Base-by-base conservation (phyloP, 2,113 vertebrate species). In the Tychaedon coryphoeus region DNA sequence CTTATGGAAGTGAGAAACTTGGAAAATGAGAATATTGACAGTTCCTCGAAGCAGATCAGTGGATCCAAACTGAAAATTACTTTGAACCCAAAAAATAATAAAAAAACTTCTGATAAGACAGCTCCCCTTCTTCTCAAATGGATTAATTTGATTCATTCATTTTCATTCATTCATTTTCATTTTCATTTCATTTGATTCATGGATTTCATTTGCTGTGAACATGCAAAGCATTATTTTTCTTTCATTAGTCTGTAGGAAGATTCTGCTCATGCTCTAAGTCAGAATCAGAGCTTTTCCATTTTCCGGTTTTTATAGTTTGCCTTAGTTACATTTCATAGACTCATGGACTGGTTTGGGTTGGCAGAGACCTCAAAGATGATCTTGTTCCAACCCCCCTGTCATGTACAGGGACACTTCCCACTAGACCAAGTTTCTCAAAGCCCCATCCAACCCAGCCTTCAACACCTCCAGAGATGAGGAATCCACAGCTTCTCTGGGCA, bases 301-400 rank as follows among this genome's bases (percentile, higher is more conserved):
- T 88, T 22, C 19, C 24, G 10, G 6, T 42, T 79, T 65, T 74
- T 73, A 48, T 29, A 48, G 33, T 62, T 69, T 83, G 6, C 7
- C 62, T 61, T 45, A 58, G 36, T 92, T 84, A 78, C 5, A 14
- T 62, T 90, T 76, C 62, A 62, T 13, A 47, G 54, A 69, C 47
- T n/a, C 29, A 53, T 3, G 42, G 62, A 69, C 31, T 62, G 34
- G 14, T 83, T 75, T 9, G 3, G 10, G 12, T 36, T 48, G 25
- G 22, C 61, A 61, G 18, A 36, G 22, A 31, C 8, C 20, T 69
- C 47, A 51, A 47, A 67, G 48, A 60, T 31, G 12, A 45, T 25
- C 25, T 69, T 1, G 1, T 23, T 82, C 18, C 17, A 48, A 42
- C 1, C 9, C 6, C 4, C 9, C 6, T 34, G 12, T 36, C n/a